Conservation (phyloP, 2,797 vertebrate species). For the Sebastes diploproa region DNA sequence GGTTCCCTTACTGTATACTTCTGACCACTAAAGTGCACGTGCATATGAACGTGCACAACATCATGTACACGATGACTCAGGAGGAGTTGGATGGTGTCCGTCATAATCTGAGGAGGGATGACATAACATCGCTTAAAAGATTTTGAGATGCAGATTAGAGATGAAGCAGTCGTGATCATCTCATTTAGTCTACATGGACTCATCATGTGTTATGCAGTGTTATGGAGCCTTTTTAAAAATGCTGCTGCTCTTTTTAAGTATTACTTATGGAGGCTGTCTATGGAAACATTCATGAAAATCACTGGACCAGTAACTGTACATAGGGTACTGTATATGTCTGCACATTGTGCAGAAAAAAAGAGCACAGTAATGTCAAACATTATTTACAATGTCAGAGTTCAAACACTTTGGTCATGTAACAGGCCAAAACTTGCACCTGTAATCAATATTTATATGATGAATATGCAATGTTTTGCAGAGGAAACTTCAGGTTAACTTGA, state of each 20-base stretch:
- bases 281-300: neutral
- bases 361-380: neutral
- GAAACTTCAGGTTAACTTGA: neutral
- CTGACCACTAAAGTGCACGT: neutral
- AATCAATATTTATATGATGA: neutral
- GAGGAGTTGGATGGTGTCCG: slow-evolving; percentile 5
- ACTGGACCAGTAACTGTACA: neutral
- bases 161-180: slow-evolving; percentile 17
- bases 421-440: neutral
- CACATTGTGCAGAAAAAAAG: neutral
- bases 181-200: neutral
- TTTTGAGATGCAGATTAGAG: slow-evolving; percentile 50
- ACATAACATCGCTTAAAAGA: slow-evolving; percentile 61
- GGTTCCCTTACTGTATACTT: neutral
- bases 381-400: neutral
- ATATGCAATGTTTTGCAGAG: neutral
- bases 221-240: neutral
- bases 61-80: neutral
- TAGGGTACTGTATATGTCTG: neutral
- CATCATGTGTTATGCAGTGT: neutral
- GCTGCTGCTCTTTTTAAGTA: slow-evolving; percentile 16
- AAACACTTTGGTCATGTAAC: neutral
- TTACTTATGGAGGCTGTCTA: slow-evolving; percentile 3
- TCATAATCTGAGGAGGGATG: slow-evolving; percentile 42
- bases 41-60: neutral